Evolutionary conservation across 2,797 vertebrate genomes (phyloP).

Genomic region (Chloroceryle inda): DNA sequence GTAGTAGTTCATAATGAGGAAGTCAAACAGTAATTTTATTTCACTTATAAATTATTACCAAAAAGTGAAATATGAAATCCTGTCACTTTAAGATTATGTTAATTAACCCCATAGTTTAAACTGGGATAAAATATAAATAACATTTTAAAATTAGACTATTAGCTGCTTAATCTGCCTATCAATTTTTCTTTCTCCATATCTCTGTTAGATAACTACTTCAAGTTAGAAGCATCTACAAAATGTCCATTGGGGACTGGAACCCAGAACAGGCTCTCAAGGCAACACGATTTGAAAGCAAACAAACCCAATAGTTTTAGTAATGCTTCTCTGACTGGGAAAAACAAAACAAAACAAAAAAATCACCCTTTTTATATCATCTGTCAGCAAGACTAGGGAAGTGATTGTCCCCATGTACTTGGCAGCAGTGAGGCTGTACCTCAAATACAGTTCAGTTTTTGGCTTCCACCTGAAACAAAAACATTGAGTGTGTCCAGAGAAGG

Average conservation of each 20-base stretch:
- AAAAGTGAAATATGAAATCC: constrained; percentile 7
- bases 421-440: no score
- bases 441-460: no score
- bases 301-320: neutral
- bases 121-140: neutral
- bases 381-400: neutral
- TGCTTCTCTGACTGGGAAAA: neutral
- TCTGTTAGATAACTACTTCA: neutral
- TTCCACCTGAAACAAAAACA: no score
- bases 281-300: neutral
- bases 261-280: neutral
- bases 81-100: neutral
- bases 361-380: neutral
- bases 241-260: neutral
- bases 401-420: no score
- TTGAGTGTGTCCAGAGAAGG: no score
- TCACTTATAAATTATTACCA: constrained; percentile 4
- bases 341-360: neutral
- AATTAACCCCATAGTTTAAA: neutral
- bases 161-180: neutral
- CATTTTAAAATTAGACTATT: neutral
- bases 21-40: constrained; percentile 6
- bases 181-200: neutral
- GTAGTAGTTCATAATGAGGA: neutral
- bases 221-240: neutral